A percentile compares a stretch with the other conserved stretches of the same genome.
Conservation (phyloP, 1,140 invertebrate species). For the Pantala flavescens region DNA sequence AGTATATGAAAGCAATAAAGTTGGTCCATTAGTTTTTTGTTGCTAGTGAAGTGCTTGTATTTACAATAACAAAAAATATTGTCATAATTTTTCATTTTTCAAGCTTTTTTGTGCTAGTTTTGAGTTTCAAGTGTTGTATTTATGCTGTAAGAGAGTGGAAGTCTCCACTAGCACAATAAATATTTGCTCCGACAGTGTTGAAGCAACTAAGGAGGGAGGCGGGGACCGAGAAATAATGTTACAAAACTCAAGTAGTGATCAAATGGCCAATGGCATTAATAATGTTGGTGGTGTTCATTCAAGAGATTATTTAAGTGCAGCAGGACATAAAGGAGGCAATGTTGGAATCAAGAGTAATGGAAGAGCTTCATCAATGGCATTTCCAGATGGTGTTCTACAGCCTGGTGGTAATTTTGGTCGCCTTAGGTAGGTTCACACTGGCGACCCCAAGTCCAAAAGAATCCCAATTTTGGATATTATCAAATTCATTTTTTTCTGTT, state of each 20-base stretch:
- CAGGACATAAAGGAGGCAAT: not conserved
- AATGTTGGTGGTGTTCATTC: not conserved
- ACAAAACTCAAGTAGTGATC: not conserved
- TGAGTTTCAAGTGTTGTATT: not conserved
- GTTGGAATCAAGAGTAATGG: not conserved
- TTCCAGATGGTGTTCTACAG: not conserved
- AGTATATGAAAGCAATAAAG: no score
- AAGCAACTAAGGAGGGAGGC: not conserved
- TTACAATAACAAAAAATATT: not conserved
- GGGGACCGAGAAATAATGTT: not conserved
- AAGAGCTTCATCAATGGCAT: not conserved
- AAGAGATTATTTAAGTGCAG: not conserved
- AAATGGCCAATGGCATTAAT: not conserved
- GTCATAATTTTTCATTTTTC: not conserved
- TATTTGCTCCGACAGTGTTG: constrained; percentile 5
- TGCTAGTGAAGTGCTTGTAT: no score
- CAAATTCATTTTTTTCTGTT: no score
- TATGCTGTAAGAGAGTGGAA: not conserved
- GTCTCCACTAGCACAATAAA: not conserved
- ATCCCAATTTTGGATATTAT: no score
- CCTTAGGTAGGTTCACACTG: not conserved
- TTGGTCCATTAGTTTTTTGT: no score
- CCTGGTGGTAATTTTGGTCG: not conserved
- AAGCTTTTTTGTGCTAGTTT: not conserved
- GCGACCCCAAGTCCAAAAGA: not conserved